Percentiles rank a stretch among this genome's conserved stretches.
phyloP scores from a whole-genome alignment of 2,113 vertebrate species.

The Platysternon megacephalum region DNA sequence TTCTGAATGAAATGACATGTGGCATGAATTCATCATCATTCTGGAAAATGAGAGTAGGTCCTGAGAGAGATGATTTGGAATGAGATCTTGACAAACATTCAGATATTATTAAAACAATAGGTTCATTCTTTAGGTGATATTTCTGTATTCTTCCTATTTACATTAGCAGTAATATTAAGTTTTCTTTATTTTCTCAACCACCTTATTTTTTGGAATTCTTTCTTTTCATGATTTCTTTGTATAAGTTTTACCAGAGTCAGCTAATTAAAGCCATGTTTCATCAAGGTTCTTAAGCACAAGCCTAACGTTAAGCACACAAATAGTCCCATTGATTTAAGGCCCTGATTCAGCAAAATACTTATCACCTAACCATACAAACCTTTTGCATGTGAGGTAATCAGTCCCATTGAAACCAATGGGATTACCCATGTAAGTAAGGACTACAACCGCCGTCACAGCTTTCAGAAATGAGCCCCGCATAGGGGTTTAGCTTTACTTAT shows the following conservation, averaged over 20 bases:
- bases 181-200: neutral
- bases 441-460: neutral
- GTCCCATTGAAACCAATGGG: neutral
- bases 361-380: neutral
- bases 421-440: neutral
- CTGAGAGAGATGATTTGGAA: neutral
- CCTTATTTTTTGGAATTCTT: neutral
- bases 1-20: neutral
- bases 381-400: neutral
- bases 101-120: neutral
- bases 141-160: neutral
- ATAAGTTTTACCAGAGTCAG: neutral
- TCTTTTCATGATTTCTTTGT: neutral
- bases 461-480: neutral
- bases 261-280: neutral
- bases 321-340: neutral
- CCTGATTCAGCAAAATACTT: neutral
- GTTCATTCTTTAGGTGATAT: neutral
- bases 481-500: neutral
- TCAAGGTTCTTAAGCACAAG: neutral
- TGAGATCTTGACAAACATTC: neutral
- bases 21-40: neutral
- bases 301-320: neutral
- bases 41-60: neutral
- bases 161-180: neutral